Evolutionary conservation across 2,888 invertebrate genomes (phyloP).

Genomic region (Aleiodes leptofemur): DNA sequence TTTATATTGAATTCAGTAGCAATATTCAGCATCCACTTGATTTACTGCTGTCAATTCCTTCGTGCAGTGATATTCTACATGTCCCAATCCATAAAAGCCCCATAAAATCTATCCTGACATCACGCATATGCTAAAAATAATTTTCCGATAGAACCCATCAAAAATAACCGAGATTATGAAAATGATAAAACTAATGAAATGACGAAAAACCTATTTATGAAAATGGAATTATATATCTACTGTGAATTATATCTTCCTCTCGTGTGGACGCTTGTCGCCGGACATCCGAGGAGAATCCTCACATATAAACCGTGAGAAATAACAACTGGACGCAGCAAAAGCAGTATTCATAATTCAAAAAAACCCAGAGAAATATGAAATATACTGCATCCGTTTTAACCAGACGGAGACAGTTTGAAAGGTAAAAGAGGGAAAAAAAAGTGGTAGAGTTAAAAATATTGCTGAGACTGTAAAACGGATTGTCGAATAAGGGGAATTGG

Average conservation of each 20-base stretch:
- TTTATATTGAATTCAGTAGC: too few species aligned
- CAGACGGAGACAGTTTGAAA: slow-evolving; percentile 46
- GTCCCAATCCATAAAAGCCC: neutral
- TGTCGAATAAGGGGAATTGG: slow-evolving; percentile 12
- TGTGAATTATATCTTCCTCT: slow-evolving; percentile 16
- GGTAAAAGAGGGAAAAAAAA: slow-evolving; percentile 39
- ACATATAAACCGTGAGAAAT: neutral
- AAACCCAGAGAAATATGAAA: neutral
- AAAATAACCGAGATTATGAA: too few species aligned
- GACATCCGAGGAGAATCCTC: too few species aligned
- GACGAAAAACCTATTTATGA: too few species aligned
- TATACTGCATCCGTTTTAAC: slow-evolving; percentile 5
- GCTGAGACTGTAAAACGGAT: slow-evolving; percentile 35
- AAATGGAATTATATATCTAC: neutral
- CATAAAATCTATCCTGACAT: slow-evolving; percentile 2
- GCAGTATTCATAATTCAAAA: slow-evolving; percentile 27
- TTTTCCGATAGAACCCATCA: too few species aligned
- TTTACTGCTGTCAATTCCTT: too few species aligned
- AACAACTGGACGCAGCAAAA: slow-evolving; percentile 3
- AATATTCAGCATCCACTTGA: too few species aligned
- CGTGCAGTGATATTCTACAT: too few species aligned
- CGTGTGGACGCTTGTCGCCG: too few species aligned
- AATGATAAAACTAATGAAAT: too few species aligned
- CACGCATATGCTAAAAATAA: neutral
- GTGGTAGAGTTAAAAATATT: slow-evolving; percentile 53